Evolutionary conservation across 2,113 vertebrate species (phyloP).

Genomic region (Galeopterus variegatus): DNA sequence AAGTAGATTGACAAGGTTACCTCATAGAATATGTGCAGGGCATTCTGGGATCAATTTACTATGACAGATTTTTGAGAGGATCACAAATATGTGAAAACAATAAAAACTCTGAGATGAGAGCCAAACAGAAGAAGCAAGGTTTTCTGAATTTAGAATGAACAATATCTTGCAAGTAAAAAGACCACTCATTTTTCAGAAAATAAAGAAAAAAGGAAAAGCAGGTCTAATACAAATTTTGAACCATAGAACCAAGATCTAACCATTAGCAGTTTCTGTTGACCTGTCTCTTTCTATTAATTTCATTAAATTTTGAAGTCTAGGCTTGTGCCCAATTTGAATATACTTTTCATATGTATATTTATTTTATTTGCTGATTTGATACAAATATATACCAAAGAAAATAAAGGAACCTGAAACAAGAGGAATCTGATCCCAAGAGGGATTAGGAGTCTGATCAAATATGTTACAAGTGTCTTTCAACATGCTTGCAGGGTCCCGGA

Average conservation of each 20-base stretch:
- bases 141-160: slow-evolving; percentile 7
- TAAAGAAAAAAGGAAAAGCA: background rate
- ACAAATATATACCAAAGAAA: background rate
- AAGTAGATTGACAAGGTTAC: background rate
- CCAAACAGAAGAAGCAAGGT: slow-evolving; percentile 15
- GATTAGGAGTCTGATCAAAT: background rate
- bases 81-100: slow-evolving; percentile 1
- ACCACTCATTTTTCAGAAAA: background rate
- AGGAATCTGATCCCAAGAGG: background rate
- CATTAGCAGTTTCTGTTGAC: background rate
- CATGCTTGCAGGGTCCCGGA: background rate
- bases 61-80: background rate
- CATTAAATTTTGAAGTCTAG: slow-evolving; percentile 28
- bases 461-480: background rate
- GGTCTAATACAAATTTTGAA: background rate
- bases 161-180: background rate
- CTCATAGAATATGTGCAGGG: background rate
- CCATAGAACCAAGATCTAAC: background rate
- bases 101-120: background rate
- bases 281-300: background rate
- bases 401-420: background rate
- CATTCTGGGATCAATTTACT: background rate
- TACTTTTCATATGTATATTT: background rate
- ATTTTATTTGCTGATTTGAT: background rate
- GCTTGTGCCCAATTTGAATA: background rate